These are phyloP conservation scores for Trachurus trachurus DNA, from an alignment of 2,797 vertebrate genomes.

Conservation along the genomic window DNA sequence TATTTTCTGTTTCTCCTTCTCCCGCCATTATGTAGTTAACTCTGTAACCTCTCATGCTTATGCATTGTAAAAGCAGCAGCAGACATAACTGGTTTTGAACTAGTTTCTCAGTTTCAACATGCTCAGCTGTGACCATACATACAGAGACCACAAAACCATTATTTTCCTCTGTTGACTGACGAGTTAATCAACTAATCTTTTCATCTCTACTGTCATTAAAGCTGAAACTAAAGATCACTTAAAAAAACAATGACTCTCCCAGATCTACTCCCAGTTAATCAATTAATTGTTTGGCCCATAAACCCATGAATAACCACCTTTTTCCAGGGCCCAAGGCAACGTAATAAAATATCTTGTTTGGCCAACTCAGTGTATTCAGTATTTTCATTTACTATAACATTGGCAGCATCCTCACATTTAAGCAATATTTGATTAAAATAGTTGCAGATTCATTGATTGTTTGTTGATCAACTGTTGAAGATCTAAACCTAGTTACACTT, in stretches of 20 bases:
- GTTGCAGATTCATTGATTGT: not conserved
- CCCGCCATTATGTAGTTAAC: slow-evolving; percentile 9
- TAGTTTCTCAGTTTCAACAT: no score
- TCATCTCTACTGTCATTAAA: not conserved
- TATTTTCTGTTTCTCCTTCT: slow-evolving; percentile 17
- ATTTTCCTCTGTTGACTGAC: not conserved
- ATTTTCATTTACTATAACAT: no score
- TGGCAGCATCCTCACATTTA: not conserved
- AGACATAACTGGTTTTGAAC: not conserved
- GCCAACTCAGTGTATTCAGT: no score
- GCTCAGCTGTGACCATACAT: no score
- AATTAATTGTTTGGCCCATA: no score
- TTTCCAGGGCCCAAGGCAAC: no score
- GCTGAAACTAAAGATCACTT: not conserved
- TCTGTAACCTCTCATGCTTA: slow-evolving; percentile 2
- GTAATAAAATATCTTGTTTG: no score
- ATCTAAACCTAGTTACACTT: no score
- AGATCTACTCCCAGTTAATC: no score
- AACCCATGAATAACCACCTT: no score
- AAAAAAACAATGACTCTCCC: no score
- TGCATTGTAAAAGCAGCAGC: slow-evolving; percentile 2
- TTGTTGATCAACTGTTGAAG: not conserved
- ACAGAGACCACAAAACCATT: no score
- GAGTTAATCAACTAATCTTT: not conserved
- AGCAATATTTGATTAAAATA: not conserved